Conservation (phyloP, 2,113 vertebrate species). For the Malurus cyaneus region DNA sequence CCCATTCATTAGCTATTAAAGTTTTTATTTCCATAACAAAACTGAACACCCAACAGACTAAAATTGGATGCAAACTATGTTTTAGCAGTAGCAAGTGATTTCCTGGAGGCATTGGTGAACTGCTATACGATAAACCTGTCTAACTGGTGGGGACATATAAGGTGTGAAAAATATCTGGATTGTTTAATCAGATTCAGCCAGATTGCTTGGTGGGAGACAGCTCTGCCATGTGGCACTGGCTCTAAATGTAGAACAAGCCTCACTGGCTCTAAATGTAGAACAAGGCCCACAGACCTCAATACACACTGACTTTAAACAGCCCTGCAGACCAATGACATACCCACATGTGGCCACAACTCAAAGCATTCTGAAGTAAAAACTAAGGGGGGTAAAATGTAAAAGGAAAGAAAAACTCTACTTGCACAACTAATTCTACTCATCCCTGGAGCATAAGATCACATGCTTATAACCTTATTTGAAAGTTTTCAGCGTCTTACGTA, state of each 20-base stretch:
- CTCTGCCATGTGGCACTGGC: not conserved
- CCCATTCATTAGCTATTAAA: not conserved
- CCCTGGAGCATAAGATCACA: not conserved
- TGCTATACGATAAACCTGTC: not conserved
- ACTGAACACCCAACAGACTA: not conserved
- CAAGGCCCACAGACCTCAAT: not conserved
- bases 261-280: not conserved
- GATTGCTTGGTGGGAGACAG: not conserved
- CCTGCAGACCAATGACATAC: not conserved
- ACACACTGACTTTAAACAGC: not conserved
- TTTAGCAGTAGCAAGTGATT: not conserved
- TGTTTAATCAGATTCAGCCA: not conserved
- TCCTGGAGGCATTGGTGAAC: not conserved
- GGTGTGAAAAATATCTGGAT: not conserved
- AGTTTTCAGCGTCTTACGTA: not conserved
- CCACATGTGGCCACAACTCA: not conserved
- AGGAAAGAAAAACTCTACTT: accelerated
- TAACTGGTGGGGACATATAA: not conserved
- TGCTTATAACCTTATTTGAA: not conserved
- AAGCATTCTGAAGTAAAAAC: not conserved
- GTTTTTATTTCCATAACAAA: not conserved
- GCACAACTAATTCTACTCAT: not conserved
- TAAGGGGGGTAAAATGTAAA: not conserved
- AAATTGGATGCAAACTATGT: not conserved
- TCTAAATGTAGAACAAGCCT: not conserved